Evolutionary conservation across 2,113 vertebrate species (phyloP), one percentile per base, ranked within the genome.

Genomic region (Elgaria multicarinata): DNA sequence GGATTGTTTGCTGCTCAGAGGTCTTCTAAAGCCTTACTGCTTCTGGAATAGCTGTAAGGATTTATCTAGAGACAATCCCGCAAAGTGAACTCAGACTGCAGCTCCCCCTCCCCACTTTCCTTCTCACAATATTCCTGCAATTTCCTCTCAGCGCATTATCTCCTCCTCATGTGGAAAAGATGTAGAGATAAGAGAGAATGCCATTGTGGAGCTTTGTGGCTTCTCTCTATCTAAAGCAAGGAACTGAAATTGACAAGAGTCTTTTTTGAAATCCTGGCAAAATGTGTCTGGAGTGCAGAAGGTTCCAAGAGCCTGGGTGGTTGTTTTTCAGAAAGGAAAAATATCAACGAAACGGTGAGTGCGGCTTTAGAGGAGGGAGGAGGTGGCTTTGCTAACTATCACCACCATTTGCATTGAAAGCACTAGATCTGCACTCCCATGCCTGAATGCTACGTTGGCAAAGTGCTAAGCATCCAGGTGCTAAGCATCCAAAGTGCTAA

Each of bases 101-200:
- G 7, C 8, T 67, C 9, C 33, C 55, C 3, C 31, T 10, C 31
- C 12, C 26, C n/a, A n/a, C n/a, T n/a, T 42, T 8, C 44, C 18
- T 72, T 71, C 50, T 31, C 44, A 31, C n/a, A 64, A 44, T 81
- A 42, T 53, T 72, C 26, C 78, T 74, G 66, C 53, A 26, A 42
- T 81, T 69, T 80, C 86, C 44, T 53, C 76, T 80, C 22, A 66
- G 31, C 28, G 62, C 62, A 67, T 86, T 87, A 78, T 78, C 74
- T 42, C 8, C n/a, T 87, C 31, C 44, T 36, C 46, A 39, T 71
- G 87, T 62, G 87, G 66, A 33, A 24, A 53, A 12, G 77, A 87
- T 39, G 36, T 24, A 24, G 50, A 82, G 53, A 88, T 88, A 78
- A n/a, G 39, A 58, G 67, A 24, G 66, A 72, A 80, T 81, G 67